These are phyloP conservation scores for Doris montereyensis DNA, from an alignment of 2,888 invertebrate genomes.

Conservation along the genomic window DNA sequence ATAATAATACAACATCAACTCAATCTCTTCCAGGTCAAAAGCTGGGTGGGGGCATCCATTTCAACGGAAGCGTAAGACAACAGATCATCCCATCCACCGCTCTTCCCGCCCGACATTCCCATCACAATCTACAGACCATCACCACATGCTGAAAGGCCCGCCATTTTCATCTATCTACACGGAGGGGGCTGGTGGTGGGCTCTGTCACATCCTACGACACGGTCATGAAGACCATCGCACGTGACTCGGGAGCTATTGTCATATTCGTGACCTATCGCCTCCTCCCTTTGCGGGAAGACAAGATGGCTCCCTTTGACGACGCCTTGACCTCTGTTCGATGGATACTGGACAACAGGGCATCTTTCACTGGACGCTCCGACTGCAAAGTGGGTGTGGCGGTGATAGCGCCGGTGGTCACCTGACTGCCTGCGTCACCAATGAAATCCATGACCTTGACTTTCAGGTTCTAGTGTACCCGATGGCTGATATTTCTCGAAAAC, in stretches of 20 bases:
- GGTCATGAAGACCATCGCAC: conserved; percentile 12
- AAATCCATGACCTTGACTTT: conserved; percentile 23
- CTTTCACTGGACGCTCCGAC: neutral
- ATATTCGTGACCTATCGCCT: conserved; percentile 44
- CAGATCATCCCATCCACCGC: conserved; percentile 31
- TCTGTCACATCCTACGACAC: neutral
- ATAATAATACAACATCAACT: no score
- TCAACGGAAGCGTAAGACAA: conserved; percentile 21
- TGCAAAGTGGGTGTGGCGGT: conserved; percentile 40
- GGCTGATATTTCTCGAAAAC: neutral
- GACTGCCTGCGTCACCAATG: conserved; percentile 28
- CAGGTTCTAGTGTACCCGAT: conserved; percentile 33
- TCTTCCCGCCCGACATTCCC: conserved; percentile 7
- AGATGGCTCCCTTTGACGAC: conserved; percentile 43
- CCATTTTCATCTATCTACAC: conserved; percentile 27
- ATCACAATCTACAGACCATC: conserved; percentile 33
- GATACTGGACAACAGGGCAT: conserved; percentile 40
- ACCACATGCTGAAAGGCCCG: neutral
- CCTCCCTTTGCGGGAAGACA: conserved; percentile 36
- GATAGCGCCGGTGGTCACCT: conserved; percentile 37
- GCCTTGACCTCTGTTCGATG: conserved; percentile 33
- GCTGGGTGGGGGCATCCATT: no score
- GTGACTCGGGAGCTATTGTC: conserved; percentile 31
- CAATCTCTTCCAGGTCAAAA: no score
- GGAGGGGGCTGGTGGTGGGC: conserved; percentile 28